Conservation (phyloP, 2,888 invertebrate species). For the Myopa testacea region DNA sequence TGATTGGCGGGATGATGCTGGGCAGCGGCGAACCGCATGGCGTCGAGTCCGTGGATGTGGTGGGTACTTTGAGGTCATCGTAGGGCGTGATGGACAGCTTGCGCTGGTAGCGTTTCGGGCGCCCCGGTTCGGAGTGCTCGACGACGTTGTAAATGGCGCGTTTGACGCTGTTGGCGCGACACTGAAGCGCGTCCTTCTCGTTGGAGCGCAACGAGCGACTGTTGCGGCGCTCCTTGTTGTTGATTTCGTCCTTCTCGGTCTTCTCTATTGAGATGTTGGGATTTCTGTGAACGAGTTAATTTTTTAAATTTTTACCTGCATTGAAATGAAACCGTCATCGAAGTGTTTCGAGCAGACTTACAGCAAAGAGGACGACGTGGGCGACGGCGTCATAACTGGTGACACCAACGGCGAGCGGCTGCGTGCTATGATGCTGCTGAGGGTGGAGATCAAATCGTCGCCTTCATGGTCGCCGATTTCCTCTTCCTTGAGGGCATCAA, state of each 20-base stretch:
- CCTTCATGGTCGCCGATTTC: slow-evolving; percentile 69
- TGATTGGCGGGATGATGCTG: slow-evolving; percentile 65
- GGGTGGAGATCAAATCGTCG: slow-evolving; percentile 63
- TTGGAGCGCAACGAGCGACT: slow-evolving; percentile 68
- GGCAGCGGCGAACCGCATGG: slow-evolving; percentile 63
- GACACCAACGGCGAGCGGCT: slow-evolving; percentile 51
- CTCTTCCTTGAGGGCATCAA: slow-evolving; percentile 80
- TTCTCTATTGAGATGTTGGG: slow-evolving; percentile 70
- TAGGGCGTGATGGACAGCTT: slow-evolving; percentile 67
- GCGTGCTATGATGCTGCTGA: slow-evolving; percentile 59
- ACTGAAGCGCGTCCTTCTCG: slow-evolving; percentile 73
- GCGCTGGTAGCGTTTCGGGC: slow-evolving; percentile 70
- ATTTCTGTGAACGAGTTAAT: slow-evolving; percentile 50
- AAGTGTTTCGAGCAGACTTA: slow-evolving; percentile 33
- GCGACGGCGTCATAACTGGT: slow-evolving; percentile 46
- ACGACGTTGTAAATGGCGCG: slow-evolving; percentile 84
- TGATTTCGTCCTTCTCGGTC: slow-evolving; percentile 71
- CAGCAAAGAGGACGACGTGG: slow-evolving; percentile 43
- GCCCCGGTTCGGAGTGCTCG: slow-evolving; percentile 78
- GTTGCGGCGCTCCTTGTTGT: slow-evolving; percentile 67
- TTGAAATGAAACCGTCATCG: neutral
- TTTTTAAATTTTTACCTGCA: neutral
- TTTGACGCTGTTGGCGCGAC: slow-evolving; percentile 84
- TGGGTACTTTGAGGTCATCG: slow-evolving; percentile 63
- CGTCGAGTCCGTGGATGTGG: slow-evolving; percentile 62